Evolutionary conservation across 2,113 vertebrate species (phyloP).

Genomic region (Polypterus bichir): DNA sequence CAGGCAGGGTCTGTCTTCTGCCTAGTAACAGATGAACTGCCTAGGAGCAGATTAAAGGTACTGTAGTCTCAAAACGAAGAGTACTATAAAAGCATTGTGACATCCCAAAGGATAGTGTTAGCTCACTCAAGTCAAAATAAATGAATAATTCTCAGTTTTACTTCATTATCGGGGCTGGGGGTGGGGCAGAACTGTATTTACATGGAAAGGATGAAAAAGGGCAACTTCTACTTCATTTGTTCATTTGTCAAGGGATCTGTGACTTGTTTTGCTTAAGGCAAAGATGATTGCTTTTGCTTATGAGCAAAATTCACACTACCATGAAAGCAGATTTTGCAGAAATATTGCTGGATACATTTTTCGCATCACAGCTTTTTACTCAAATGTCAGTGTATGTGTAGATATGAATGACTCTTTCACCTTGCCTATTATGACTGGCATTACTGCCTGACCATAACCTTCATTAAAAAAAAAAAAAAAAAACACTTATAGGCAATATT

Average conservation of each 20-base stretch:
- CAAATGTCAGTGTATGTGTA: no score
- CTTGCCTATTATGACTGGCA: no score
- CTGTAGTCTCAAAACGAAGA: slow-evolving; percentile 34
- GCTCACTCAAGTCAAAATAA: slow-evolving; percentile 10
- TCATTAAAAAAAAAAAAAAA: no score
- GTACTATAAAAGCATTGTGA: slow-evolving; percentile 32
- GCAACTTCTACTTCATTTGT: slow-evolving; percentile 3
- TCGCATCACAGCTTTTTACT: no score
- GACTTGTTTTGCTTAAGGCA: background rate
- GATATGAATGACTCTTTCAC: no score
- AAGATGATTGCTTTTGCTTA: background rate
- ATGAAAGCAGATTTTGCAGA: background rate
- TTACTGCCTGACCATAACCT: no score
- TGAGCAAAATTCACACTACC: background rate
- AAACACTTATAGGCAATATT: no score
- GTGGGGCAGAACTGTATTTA: background rate
- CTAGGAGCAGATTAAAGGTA: slow-evolving; percentile 41
- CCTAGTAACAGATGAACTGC: slow-evolving; percentile 58
- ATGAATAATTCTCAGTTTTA: background rate
- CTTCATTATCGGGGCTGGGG: background rate
- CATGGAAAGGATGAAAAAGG: background rate
- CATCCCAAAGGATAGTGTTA: slow-evolving; percentile 17
- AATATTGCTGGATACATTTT: no score
- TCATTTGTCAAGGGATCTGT: background rate
- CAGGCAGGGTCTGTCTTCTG: slow-evolving; percentile 51